A percentile compares a stretch with the other conserved stretches of the same genome.
These are phyloP conservation scores for Entomobrya multifasciata DNA, from an alignment of 2,888 invertebrate species.

Conservation along the genomic window DNA sequence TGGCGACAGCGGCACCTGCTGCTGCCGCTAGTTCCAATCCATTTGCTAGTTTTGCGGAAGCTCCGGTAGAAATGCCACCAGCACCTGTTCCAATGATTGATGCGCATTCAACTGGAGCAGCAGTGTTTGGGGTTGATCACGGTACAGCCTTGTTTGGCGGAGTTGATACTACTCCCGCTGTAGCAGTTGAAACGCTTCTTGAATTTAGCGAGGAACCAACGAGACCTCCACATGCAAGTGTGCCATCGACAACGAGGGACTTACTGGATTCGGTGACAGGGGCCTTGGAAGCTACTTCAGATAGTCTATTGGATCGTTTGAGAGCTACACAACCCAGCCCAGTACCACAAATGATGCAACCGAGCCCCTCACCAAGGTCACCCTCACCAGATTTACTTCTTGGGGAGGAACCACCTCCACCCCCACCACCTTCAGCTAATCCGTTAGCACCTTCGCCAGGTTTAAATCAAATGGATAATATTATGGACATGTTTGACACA, in stretches of 20 bases:
- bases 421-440: slow-evolving; percentile 78
- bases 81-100: slow-evolving; percentile 34
- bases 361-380: slow-evolving; percentile 88
- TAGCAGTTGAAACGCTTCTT: slow-evolving; percentile 60
- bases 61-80: slow-evolving; percentile 50
- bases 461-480: slow-evolving; percentile 73
- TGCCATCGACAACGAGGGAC: slow-evolving; percentile 87
- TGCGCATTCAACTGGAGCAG: slow-evolving; percentile 63
- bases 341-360: slow-evolving; percentile 84
- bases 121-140: slow-evolving; percentile 67
- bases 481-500: slow-evolving; percentile 79
- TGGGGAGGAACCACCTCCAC: slow-evolving; percentile 76
- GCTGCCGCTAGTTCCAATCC: slow-evolving; percentile 73
- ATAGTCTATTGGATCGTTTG: slow-evolving; percentile 90
- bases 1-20: slow-evolving; percentile 42
- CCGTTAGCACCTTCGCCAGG: slow-evolving; percentile 77
- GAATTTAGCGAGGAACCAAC: slow-evolving; percentile 56
- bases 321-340: slow-evolving; percentile 94
- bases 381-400: slow-evolving; percentile 78
- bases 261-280: slow-evolving; percentile 92
- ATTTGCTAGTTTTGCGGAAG: slow-evolving; percentile 74
- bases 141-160: slow-evolving; percentile 71
- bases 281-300: slow-evolving; percentile 93
- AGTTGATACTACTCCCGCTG: slow-evolving; percentile 68
- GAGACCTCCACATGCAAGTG: slow-evolving; percentile 67